phyloP scores from a whole-genome alignment of 2,888 invertebrate species.

The Leucoptera coffeella region DNA sequence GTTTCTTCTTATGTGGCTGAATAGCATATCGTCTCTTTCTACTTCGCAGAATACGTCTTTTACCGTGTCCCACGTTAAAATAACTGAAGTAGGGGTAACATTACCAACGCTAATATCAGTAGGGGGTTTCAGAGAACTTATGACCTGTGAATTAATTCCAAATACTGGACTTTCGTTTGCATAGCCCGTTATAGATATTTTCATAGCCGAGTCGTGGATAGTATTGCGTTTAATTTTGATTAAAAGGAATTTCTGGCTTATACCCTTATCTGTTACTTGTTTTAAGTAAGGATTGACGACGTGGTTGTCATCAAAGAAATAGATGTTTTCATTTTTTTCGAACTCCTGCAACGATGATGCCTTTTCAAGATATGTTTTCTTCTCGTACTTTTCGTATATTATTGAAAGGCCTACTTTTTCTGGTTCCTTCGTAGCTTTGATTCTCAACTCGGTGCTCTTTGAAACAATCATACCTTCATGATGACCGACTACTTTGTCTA shows the following conservation, averaged over 20 bases:
- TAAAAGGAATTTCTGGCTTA: constrained; percentile 12
- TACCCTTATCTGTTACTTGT: constrained; percentile 6
- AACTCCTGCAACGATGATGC: constrained; percentile 20
- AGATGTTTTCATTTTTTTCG: constrained; percentile 16
- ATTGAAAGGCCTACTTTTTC: constrained; percentile 19
- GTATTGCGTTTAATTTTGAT: neutral
- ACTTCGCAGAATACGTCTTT: constrained; percentile 37
- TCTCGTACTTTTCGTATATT: constrained; percentile 18
- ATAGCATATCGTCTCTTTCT: constrained; percentile 22
- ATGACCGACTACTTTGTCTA: constrained; percentile 21
- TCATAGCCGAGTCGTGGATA: constrained; percentile 18
- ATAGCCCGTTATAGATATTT: constrained; percentile 23
- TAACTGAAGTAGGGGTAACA: constrained; percentile 4
- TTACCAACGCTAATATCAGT: constrained; percentile 6
- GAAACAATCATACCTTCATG: constrained; percentile 21
- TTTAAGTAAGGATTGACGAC: constrained; percentile 22
- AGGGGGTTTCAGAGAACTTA: constrained; percentile 8
- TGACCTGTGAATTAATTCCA: constrained; percentile 12
- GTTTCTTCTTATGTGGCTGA: constrained; percentile 17
- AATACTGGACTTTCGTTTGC: constrained; percentile 13
- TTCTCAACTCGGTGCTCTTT: constrained; percentile 21
- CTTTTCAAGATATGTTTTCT: constrained; percentile 13
- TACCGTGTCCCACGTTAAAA: constrained; percentile 18
- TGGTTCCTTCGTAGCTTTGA: constrained; percentile 18
- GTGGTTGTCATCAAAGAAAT: constrained; percentile 19